phyloP scores from a whole-genome alignment of 2,888 invertebrate genomes.

The Synanthedon vespiformis region DNA sequence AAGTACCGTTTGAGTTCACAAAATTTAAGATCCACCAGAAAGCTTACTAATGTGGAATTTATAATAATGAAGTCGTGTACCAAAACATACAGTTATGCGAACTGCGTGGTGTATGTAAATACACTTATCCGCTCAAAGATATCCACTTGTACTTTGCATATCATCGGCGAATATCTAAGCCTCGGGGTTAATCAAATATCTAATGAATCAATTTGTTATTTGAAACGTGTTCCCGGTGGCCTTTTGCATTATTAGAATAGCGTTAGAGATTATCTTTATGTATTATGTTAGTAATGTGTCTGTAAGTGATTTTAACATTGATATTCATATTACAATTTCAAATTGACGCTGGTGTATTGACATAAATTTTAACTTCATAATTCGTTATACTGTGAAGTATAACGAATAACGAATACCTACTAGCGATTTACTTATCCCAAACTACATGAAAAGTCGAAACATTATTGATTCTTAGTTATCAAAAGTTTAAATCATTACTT shows the following conservation, averaged over 20 bases:
- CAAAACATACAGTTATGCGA: conserved; percentile 18
- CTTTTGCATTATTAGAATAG: conserved; percentile 14
- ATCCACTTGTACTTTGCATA: conserved; percentile 21
- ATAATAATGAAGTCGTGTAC: not conserved
- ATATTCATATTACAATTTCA: too few relatives aligned
- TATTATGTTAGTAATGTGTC: not conserved
- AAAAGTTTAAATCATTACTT: too few relatives aligned
- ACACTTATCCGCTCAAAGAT: conserved; percentile 7
- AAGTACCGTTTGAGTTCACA: too few relatives aligned
- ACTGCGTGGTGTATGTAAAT: conserved; percentile 28
- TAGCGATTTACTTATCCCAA: too few relatives aligned
- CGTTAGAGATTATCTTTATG: not conserved
- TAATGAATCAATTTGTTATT: conserved; percentile 56
- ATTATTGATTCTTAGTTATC: too few relatives aligned
- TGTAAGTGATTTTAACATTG: not conserved
- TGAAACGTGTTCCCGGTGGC: conserved; percentile 16
- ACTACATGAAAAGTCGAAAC: too few relatives aligned
- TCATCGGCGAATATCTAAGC: conserved; percentile 37
- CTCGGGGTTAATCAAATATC: conserved; percentile 47
- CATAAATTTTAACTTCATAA: too few relatives aligned
- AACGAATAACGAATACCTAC: too few relatives aligned
- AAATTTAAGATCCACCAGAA: too few relatives aligned
- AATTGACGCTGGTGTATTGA: too few relatives aligned
- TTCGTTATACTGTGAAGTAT: too few relatives aligned
- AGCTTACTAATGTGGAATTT: too few relatives aligned